Percentiles rank a stretch among this genome's conserved stretches.
Conservation (phyloP, 1,140 invertebrate genomes). For the Lethocerus indicus region DNA sequence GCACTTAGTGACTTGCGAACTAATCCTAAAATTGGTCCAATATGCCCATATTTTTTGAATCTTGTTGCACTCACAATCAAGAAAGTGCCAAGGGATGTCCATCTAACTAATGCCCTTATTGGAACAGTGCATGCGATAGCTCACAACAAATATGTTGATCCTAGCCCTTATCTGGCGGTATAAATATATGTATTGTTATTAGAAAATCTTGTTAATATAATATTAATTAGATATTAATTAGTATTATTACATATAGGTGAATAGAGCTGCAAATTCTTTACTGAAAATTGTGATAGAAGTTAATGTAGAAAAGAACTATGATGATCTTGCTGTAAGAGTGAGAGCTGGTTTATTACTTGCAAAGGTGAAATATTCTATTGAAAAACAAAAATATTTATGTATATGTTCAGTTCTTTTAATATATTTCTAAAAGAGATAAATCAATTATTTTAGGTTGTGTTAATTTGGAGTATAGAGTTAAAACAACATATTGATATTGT, state of each 20-base stretch:
- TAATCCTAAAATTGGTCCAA: conserved; percentile 14
- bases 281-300: conserved; percentile 16
- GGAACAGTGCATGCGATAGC: conserved; percentile 15
- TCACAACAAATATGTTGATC: conserved; percentile 16
- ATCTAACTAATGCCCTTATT: conserved; percentile 14
- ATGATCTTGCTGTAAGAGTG: conserved; percentile 15
- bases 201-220: neutral
- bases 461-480: conserved; percentile 16
- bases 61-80: conserved; percentile 15
- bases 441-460: conserved; percentile 10
- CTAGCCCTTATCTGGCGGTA: conserved; percentile 16
- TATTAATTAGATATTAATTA: neutral
- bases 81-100: conserved; percentile 9
- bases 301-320: conserved; percentile 13
- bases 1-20: conserved; percentile 12
- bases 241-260: conserved; percentile 12
- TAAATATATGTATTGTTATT: neutral
- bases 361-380: conserved; percentile 9
- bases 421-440: neutral
- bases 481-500: conserved; percentile 16
- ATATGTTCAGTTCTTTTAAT: neutral
- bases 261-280: conserved; percentile 14
- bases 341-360: conserved; percentile 14
- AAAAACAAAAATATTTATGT: neutral
- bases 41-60: conserved; percentile 17